Base-by-base conservation (phyloP, 2,888 invertebrate species). In the Clistopyga incitator region DNA sequence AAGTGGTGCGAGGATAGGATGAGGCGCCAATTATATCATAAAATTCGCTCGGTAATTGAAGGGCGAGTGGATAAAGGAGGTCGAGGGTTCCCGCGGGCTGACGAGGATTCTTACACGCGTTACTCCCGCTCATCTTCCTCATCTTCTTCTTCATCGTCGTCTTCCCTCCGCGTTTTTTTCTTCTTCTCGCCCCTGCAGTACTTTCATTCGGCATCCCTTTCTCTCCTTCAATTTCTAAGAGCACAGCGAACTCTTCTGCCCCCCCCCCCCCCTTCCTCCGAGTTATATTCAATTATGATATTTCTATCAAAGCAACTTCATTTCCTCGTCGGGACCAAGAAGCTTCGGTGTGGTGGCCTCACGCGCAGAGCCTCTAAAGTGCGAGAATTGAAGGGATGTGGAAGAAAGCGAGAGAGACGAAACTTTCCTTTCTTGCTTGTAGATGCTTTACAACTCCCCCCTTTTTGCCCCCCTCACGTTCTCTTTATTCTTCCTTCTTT, bases 211-310 rank as follows among this genome's bases (percentile, higher is more conserved):
- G 65, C 67, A 56, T 65, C 13, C 74, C 59, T 34, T 61, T 77
- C 77, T 64, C 77, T 67, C 61, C 78, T 83, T 81, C 71, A 78
- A 83, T 81, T 83, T 72, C 78, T 72, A 68, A 83, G 72, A 83
- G 68, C 70, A 50, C 74, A 80, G 67, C 54, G n/a, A n/a, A n/a
- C n/a, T n/a, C n/a, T n/a, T n/a, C n/a, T n/a, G n/a, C n/a, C n/a
- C n/a, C n/a, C n/a, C n/a, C n/a, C n/a, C n/a, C 56, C 76, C 38
- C 64, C 52, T 15, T 54, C 77, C 18, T 50, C 54, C 67, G 81
- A 81, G 85, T 85, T 85, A 85, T 81, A 85, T 85, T 85, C 81
- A 85, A 85, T 85, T 85, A 85, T 83, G 83, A 85, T 85, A 85
- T 81, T 85, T 85, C 81, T 83, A 85, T 85, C 83, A 85, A 85